Conservation (phyloP, 1,140 invertebrate species). For the Ostrea denselamellosa region DNA sequence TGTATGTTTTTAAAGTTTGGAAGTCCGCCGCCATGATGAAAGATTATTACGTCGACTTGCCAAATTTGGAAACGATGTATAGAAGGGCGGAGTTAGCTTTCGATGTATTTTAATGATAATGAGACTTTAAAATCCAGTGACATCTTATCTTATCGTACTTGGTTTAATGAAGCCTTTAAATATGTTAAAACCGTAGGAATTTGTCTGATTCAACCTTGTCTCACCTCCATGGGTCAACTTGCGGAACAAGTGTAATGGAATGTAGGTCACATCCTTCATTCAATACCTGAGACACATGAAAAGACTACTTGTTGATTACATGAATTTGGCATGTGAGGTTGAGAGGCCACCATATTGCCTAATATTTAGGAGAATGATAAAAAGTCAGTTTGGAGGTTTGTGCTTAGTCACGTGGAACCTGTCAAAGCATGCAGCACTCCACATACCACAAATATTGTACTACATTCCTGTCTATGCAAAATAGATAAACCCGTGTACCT, state of each 20-base stretch:
- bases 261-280: constrained; percentile 39
- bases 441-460: constrained; percentile 41
- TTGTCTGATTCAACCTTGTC: constrained; percentile 23
- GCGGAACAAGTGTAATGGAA: constrained; percentile 29
- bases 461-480: constrained; percentile 25
- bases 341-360: constrained; percentile 10
- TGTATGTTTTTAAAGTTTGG: constrained; percentile 21
- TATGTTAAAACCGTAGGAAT: background rate
- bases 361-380: constrained; percentile 8
- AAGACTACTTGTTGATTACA: constrained; percentile 4
- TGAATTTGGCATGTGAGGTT: constrained; percentile 7
- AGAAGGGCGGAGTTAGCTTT: constrained; percentile 58
- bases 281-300: constrained; percentile 6
- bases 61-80: constrained; percentile 65
- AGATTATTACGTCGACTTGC: constrained; percentile 40
- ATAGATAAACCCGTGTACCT: constrained; percentile 24
- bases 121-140: constrained; percentile 27
- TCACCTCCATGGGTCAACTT: constrained; percentile 14
- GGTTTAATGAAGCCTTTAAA: background rate
- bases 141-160: constrained; percentile 14
- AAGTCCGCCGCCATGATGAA: constrained; percentile 54
- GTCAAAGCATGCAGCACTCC: constrained; percentile 26
- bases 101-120: constrained; percentile 35
- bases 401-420: constrained; percentile 32
- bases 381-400: background rate